Percentiles rank a stretch among this genome's conserved stretches.
phyloP scores from a whole-genome alignment of 2,113 vertebrate genomes.

The Tichodroma muraria region DNA sequence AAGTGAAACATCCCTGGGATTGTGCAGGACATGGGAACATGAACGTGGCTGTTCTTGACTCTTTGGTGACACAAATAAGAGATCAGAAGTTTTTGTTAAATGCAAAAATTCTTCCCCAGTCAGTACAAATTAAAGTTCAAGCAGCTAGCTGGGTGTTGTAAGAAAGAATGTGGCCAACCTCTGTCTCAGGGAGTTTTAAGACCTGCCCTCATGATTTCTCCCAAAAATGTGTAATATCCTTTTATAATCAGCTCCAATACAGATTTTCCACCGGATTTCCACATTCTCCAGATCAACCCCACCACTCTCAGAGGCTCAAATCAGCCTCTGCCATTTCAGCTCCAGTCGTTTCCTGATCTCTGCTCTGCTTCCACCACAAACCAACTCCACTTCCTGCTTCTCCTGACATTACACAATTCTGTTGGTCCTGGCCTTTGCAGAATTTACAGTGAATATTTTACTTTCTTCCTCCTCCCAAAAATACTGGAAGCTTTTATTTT shows the following conservation, averaged over 20 bases:
- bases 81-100: not conserved
- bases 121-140: not conserved
- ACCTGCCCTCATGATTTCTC: fast-evolving
- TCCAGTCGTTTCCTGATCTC: not conserved
- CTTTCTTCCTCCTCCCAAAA: not conserved
- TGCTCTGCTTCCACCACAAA: not conserved
- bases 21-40: not conserved
- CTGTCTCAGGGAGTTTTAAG: not conserved
- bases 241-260: not conserved
- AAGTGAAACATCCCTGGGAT: not conserved
- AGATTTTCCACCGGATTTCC: not conserved
- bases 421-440: not conserved
- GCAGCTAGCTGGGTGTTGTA: not conserved
- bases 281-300: not conserved
- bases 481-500: not conserved
- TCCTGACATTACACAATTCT: not conserved
- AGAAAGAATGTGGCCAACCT: not conserved
- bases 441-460: not conserved
- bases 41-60: not conserved
- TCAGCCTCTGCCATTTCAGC: not conserved
- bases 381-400: not conserved
- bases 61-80: not conserved
- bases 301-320: not conserved
- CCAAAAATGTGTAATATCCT: not conserved
- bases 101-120: fast-evolving